Evolutionary conservation across 2,113 vertebrate genomes (phyloP).

Genomic region (Eulemur macaco): DNA sequence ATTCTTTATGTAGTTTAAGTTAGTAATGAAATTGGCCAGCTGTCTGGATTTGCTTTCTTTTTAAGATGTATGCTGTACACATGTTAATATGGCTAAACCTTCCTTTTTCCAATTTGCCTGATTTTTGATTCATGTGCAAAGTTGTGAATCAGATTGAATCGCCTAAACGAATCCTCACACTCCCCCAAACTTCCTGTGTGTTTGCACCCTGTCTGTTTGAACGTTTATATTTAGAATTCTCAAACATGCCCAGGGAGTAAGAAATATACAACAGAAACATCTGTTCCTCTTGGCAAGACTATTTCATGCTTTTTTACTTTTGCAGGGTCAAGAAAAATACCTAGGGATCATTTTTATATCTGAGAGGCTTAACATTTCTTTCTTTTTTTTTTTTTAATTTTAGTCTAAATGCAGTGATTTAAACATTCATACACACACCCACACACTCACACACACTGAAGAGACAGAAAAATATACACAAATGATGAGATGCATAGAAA

Average conservation of each 20-base stretch:
- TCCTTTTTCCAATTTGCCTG: neutral
- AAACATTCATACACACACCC: neutral
- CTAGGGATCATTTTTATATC: slow-evolving; percentile 13
- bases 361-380: neutral
- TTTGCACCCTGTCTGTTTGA: slow-evolving; percentile 63
- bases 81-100: neutral
- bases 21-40: neutral
- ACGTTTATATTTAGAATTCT: slow-evolving; percentile 73
- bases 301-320: slow-evolving; percentile 48
- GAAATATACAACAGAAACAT: slow-evolving; percentile 70
- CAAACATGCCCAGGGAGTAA: slow-evolving; percentile 59
- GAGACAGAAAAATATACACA: neutral
- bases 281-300: slow-evolving; percentile 62
- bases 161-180: slow-evolving; percentile 21
- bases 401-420: neutral
- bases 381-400: neutral
- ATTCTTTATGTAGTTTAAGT: neutral
- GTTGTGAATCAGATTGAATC: slow-evolving; percentile 56
- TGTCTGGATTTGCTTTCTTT: slow-evolving; percentile 21
- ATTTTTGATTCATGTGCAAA: slow-evolving; percentile 66
- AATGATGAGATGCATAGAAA: neutral
- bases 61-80: neutral
- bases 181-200: slow-evolving; percentile 62
- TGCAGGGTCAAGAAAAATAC: slow-evolving; percentile 55
- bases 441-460: neutral